Conservation (phyloP, 2,797 vertebrate genomes). For the Pempheris klunzingeri region DNA sequence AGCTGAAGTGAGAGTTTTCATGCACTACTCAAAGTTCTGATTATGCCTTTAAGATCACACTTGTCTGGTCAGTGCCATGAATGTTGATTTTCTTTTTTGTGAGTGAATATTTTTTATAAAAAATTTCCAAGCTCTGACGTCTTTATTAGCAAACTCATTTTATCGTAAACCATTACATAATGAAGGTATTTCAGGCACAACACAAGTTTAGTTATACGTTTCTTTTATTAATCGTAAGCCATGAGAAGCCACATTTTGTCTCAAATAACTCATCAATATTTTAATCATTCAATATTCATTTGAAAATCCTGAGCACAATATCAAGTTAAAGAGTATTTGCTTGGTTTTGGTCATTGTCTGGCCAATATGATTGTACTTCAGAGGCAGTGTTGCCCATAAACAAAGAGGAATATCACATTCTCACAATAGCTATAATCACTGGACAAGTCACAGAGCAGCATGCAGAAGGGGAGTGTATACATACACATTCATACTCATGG, state of each 20-base stretch:
- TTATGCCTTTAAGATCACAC: conserved; percentile 42
- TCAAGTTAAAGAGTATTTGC: conserved; percentile 84
- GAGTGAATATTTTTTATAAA: conserved; percentile 67
- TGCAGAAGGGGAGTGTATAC: conserved; percentile 72
- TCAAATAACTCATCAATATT: conserved; percentile 68
- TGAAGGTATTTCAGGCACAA: conserved; percentile 25
- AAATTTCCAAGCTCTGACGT: background rate
- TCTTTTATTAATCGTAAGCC: conserved; percentile 80
- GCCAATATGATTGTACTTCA: conserved; percentile 83
- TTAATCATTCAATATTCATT: conserved; percentile 73
- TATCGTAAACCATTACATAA: background rate
- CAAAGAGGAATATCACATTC: conserved; percentile 79
- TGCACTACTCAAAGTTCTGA: conserved; percentile 51
- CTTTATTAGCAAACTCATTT: conserved; percentile 5
- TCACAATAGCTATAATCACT: conserved; percentile 78
- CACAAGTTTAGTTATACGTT: conserved; percentile 54
- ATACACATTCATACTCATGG: conserved; percentile 64
- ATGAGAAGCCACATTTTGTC: conserved; percentile 72
- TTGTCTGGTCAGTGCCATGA: conserved; percentile 46
- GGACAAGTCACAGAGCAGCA: conserved; percentile 82
- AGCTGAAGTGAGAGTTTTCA: conserved; percentile 37
- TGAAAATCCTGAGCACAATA: conserved; percentile 87
- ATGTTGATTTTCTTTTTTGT: conserved; percentile 48
- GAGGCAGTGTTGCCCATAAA: conserved; percentile 77
- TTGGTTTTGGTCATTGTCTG: conserved; percentile 84